A percentile compares a stretch with the other conserved stretches of the same genome.
phyloP scores from a whole-genome alignment of 2,888 invertebrate genomes.

The Brassicogethes aeneus region DNA sequence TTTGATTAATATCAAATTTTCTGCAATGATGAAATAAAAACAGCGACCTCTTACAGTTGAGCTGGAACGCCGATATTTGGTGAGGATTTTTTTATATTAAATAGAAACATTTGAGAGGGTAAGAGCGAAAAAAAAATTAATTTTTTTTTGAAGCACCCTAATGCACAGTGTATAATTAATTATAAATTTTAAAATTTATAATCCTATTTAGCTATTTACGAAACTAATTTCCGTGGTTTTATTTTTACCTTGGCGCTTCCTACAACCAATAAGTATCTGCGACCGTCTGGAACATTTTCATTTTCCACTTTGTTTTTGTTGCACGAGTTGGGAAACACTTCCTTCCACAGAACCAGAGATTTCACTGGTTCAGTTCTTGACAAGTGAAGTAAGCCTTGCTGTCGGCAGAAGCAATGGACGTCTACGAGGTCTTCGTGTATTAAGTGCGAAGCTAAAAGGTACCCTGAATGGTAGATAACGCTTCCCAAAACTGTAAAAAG shows the following conservation, averaged over 20 bases:
- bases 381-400: constrained; percentile 65
- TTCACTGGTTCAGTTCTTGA: constrained; percentile 57
- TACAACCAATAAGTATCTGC: constrained; percentile 66
- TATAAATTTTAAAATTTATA: too few species aligned
- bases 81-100: too few species aligned
- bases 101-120: too few species aligned
- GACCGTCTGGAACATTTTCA: constrained; percentile 49
- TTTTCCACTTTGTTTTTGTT: constrained; percentile 26
- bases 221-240: too few species aligned
- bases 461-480: constrained; percentile 50
- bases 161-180: too few species aligned
- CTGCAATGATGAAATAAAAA: too few species aligned
- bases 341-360: constrained; percentile 67
- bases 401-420: constrained; percentile 64
- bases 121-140: too few species aligned
- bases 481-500: constrained; percentile 50
- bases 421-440: constrained; percentile 65
- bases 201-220: too few species aligned
- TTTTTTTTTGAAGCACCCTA: too few species aligned
- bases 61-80: too few species aligned
- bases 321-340: constrained; percentile 55
- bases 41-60: too few species aligned
- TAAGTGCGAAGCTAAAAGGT: constrained; percentile 70
- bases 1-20: too few species aligned
- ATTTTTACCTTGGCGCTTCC: constrained; percentile 54